A percentile compares a stretch with the other conserved stretches of the same genome.
These are phyloP conservation scores for Taeniopygia guttata DNA, from an alignment of 2,797 vertebrate genomes.

Conservation along the genomic window DNA sequence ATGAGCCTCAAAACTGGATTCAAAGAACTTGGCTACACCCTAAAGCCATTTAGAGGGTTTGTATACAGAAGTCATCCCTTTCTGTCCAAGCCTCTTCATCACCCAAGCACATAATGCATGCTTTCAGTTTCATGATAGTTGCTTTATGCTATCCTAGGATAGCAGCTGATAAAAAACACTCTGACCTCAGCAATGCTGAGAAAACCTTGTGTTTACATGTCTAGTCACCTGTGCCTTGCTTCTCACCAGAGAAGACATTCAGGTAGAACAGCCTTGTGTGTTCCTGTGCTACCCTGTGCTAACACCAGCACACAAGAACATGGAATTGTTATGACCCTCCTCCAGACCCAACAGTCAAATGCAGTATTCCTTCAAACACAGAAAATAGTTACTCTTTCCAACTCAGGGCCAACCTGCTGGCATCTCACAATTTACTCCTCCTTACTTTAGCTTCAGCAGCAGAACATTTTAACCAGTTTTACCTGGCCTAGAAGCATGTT, in stretches of 20 bases:
- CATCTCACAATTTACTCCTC: not conserved
- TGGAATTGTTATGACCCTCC: not conserved
- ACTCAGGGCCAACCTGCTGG: fast-evolving
- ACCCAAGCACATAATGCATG: not conserved
- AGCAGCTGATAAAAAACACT: not conserved
- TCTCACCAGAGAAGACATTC: not conserved
- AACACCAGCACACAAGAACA: not conserved
- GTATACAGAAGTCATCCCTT: not conserved
- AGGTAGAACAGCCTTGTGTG: not conserved
- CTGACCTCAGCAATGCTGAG: not conserved
- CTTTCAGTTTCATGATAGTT: not conserved
- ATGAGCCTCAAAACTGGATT: not conserved
- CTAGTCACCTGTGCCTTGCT: not conserved
- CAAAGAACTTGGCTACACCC: not conserved
- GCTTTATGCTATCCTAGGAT: not conserved
- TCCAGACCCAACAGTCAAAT: not conserved
- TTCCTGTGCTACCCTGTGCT: not conserved
- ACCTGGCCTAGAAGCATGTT: not conserved
- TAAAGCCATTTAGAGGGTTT: not conserved
- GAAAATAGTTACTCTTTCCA: not conserved
- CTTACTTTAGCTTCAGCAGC: not conserved
- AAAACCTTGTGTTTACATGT: not conserved
- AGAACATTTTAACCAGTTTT: not conserved
- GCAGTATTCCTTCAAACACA: not conserved
- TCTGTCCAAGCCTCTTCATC: not conserved